phyloP scores from a whole-genome alignment of 2,888 invertebrate genomes.

The Ametastegia equiseti region DNA sequence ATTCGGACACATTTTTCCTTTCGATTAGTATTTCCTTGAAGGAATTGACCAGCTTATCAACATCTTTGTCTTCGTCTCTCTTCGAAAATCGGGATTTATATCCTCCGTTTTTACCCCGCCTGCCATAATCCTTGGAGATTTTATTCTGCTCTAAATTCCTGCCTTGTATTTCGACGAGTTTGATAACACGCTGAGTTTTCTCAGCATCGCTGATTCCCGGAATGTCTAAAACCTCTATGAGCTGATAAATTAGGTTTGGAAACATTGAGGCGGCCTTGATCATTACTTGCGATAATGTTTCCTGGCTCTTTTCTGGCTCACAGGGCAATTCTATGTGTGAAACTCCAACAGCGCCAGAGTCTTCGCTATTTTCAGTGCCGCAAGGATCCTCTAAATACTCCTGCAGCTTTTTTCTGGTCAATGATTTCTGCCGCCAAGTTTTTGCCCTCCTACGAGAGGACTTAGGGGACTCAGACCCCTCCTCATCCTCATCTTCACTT shows the following conservation, averaged over 20 bases:
- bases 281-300: slow-evolving; percentile 7
- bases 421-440: slow-evolving; percentile 36
- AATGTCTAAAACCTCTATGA: slow-evolving; percentile 45
- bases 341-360: background rate
- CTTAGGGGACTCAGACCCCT: slow-evolving; percentile 1
- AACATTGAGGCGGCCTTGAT: slow-evolving; percentile 44
- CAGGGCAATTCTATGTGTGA: background rate
- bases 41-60: background rate
- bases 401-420: slow-evolving; percentile 22
- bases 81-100: background rate
- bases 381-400: background rate
- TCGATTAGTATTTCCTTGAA: background rate
- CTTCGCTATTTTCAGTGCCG: background rate
- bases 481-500: slow-evolving; percentile 49
- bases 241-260: slow-evolving; percentile 52
- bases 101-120: background rate
- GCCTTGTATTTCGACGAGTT: slow-evolving; percentile 46
- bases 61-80: background rate
- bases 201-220: slow-evolving; percentile 47
- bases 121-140: background rate
- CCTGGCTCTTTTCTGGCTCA: background rate
- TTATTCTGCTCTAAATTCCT: background rate
- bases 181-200: slow-evolving; percentile 50
- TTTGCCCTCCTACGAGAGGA: slow-evolving; percentile 47
- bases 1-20: background rate